phyloP scores from a whole-genome alignment of 2,797 vertebrate species.

The Amphiprion clarkii region DNA sequence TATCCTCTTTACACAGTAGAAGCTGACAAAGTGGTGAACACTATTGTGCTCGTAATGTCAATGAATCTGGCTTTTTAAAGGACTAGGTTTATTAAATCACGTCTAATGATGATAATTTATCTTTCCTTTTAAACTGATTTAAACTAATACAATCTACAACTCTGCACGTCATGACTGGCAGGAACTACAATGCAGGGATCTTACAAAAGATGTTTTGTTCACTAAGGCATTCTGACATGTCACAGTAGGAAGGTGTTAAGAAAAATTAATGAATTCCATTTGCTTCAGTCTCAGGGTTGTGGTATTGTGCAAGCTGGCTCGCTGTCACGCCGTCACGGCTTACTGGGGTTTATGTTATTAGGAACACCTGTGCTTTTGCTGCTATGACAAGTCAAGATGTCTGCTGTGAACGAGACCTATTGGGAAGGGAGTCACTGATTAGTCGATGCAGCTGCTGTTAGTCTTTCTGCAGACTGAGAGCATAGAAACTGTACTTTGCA shows the following conservation, averaged over 20 bases:
- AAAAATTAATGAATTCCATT: background rate
- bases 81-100: background rate
- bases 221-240: background rate
- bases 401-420: background rate
- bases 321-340: background rate
- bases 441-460: background rate
- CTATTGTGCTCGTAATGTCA: no score
- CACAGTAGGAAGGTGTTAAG: background rate
- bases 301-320: background rate
- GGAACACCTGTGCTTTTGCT: background rate
- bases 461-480: background rate
- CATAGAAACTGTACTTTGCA: background rate
- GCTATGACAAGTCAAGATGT: background rate
- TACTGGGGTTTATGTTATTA: background rate
- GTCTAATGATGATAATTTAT: background rate
- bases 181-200: background rate
- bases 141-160: conserved; percentile 3
- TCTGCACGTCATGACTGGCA: background rate
- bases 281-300: background rate
- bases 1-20: no score
- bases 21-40: no score
- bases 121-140: background rate
- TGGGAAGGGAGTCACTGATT: background rate
- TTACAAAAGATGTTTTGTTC: background rate
- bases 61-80: no score